Evolutionary conservation across 2,888 invertebrate species (phyloP).

Genomic region (Luffia ferchaultella): DNA sequence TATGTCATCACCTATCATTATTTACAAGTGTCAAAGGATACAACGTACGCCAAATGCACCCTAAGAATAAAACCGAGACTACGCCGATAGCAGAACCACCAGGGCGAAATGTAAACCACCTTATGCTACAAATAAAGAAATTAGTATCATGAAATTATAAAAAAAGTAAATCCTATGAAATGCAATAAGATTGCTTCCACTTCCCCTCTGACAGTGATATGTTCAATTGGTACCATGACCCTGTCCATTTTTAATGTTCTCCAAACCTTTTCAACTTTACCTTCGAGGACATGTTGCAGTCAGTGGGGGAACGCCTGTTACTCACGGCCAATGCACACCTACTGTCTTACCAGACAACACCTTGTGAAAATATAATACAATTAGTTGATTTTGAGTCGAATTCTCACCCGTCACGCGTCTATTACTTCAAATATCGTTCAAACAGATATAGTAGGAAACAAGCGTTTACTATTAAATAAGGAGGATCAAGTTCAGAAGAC

Average conservation of each 20-base stretch:
- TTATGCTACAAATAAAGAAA: slow-evolving; percentile 9
- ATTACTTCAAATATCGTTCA: neutral
- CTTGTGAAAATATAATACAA: slow-evolving; percentile 65
- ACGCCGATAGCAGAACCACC: slow-evolving; percentile 56
- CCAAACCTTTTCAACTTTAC: slow-evolving; percentile 62
- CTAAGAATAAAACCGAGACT: slow-evolving; percentile 37
- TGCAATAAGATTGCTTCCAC: slow-evolving; percentile 39
- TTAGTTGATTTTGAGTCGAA: slow-evolving; percentile 63
- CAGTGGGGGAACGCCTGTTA: slow-evolving; percentile 46
- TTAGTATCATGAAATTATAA: slow-evolving; percentile 7
- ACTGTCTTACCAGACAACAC: slow-evolving; percentile 66
- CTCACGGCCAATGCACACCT: slow-evolving; percentile 61
- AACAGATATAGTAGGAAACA: neutral
- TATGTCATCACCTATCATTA: neutral
- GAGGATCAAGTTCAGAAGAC: neutral
- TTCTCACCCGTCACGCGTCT: slow-evolving; percentile 28
- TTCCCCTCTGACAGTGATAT: slow-evolving; percentile 54
- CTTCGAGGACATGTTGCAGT: slow-evolving; percentile 43
- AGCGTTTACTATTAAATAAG: neutral
- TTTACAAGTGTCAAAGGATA: slow-evolving; percentile 22
- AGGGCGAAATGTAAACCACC: slow-evolving; percentile 62
- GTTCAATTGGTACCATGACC: slow-evolving; percentile 42
- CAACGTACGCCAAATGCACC: slow-evolving; percentile 51
- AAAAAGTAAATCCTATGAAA: slow-evolving; percentile 15
- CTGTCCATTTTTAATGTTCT: slow-evolving; percentile 38